A percentile compares a stretch with the other conserved stretches of the same genome.
These are phyloP conservation scores for Urophycis tenuis DNA, from an alignment of 2,797 vertebrate genomes.

Conservation along the genomic window DNA sequence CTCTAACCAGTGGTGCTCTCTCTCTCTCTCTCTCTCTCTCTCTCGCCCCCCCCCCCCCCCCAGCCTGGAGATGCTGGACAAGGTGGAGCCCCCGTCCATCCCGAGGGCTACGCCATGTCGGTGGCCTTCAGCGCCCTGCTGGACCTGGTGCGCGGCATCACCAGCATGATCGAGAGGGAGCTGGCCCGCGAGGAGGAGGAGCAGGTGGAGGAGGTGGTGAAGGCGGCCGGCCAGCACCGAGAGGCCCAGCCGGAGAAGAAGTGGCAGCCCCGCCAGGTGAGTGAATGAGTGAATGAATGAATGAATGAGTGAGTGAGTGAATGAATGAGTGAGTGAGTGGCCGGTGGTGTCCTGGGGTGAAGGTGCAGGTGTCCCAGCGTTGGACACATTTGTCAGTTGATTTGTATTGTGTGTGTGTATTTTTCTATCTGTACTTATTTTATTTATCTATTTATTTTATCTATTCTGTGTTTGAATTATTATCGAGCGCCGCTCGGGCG, in stretches of 20 bases:
- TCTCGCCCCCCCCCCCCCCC: slow-evolving; percentile 23
- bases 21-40: too few relatives aligned
- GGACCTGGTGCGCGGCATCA: slow-evolving; percentile 95
- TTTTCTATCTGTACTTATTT: neutral
- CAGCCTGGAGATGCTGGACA: slow-evolving; percentile 97
- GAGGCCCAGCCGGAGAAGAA: slow-evolving; percentile 54
- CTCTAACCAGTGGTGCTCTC: too few relatives aligned
- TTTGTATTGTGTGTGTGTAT: neutral
- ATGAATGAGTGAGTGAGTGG: too few relatives aligned
- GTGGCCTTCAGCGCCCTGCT: slow-evolving; percentile 97
- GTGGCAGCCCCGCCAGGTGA: slow-evolving; percentile 76
- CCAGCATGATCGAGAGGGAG: slow-evolving; percentile 92
- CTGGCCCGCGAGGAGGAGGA: slow-evolving; percentile 65
- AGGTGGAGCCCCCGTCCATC: slow-evolving; percentile 96
- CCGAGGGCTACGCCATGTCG: slow-evolving; percentile 99
- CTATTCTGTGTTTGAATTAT: neutral
- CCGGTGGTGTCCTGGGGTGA: too few relatives aligned
- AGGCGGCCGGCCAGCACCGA: slow-evolving; percentile 53
- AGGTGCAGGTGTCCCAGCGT: neutral
- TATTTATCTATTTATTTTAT: neutral
- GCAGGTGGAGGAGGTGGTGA: too few relatives aligned
- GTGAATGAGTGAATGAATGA: too few relatives aligned
- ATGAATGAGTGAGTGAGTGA: too few relatives aligned
- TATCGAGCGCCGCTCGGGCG: neutral
- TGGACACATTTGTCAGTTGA: neutral